Evolutionary conservation across 2,888 invertebrate species (phyloP).

Genomic region (Unio pictorum): DNA sequence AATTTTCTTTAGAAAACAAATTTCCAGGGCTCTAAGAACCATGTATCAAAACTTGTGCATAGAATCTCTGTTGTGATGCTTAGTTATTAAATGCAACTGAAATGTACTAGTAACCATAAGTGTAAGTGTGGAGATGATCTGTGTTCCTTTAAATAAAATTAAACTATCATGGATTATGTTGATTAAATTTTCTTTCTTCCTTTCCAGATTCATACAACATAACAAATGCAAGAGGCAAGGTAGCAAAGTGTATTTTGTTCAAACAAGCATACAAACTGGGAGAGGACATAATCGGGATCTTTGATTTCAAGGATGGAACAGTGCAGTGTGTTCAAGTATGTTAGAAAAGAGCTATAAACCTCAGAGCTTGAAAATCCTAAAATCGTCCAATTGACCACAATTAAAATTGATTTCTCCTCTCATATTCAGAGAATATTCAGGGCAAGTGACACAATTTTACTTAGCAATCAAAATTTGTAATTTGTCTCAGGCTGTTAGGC

Average conservation of each 20-base stretch:
- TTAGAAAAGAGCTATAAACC: background rate
- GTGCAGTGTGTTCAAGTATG: constrained; percentile 91
- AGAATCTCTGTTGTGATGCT: too few species aligned
- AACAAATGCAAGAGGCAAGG: constrained; percentile 85
- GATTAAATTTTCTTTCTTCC: background rate
- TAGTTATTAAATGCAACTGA: too few species aligned
- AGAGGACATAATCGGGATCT: constrained; percentile 96
- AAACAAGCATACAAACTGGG: constrained; percentile 97
- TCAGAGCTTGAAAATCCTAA: background rate
- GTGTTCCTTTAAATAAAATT: background rate
- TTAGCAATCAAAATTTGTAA: too few species aligned
- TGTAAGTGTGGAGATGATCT: background rate
- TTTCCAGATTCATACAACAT: constrained; percentile 73
- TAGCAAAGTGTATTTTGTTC: constrained; percentile 93
- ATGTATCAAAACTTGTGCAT: too few species aligned
- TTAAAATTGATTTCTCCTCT: background rate
- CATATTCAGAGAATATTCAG: too few species aligned
- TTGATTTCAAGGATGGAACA: constrained; percentile 92
- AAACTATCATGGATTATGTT: background rate
- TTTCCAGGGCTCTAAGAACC: too few species aligned
- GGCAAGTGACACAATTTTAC: too few species aligned
- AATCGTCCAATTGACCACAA: background rate
- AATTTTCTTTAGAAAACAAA: too few species aligned
- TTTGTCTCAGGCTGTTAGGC: too few species aligned
- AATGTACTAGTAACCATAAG: background rate